Conservation (phyloP, 2,113 vertebrate species). For the Pterophyllum scalare region DNA sequence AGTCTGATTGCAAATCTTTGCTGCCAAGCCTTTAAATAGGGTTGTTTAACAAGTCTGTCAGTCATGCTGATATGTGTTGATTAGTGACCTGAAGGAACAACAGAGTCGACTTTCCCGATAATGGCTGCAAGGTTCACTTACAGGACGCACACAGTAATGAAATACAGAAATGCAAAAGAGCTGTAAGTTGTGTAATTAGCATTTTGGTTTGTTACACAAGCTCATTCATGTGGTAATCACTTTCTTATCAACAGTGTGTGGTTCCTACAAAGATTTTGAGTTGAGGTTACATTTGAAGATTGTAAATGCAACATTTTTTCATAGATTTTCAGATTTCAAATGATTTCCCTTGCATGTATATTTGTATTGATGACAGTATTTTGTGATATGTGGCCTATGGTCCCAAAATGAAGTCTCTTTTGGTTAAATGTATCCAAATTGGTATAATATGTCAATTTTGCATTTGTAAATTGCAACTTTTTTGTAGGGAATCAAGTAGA, state of each 20-base stretch:
- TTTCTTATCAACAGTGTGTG: background rate
- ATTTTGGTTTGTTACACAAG: background rate
- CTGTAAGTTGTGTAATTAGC: background rate
- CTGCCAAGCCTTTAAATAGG: constrained; percentile 8
- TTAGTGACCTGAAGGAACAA: background rate
- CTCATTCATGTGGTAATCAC: no score
- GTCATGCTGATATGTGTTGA: background rate
- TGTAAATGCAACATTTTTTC: no score
- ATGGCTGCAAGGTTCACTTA: background rate
- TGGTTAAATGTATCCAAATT: background rate
- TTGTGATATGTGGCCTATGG: no score
- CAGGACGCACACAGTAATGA: background rate
- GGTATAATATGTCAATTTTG: background rate
- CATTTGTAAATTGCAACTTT: background rate
- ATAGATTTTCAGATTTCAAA: background rate
- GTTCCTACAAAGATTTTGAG: background rate
- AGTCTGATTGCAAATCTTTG: background rate
- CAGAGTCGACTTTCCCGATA: background rate
- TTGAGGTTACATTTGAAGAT: no score
- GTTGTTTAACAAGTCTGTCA: constrained; percentile 5
- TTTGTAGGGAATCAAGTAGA: background rate
- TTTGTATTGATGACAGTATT: no score
- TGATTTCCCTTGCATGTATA: background rate
- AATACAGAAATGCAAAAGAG: background rate
- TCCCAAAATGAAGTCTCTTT: no score